Evolutionary conservation across 1,140 invertebrate genomes (phyloP).

Genomic region (Drosophila chauvacae): DNA sequence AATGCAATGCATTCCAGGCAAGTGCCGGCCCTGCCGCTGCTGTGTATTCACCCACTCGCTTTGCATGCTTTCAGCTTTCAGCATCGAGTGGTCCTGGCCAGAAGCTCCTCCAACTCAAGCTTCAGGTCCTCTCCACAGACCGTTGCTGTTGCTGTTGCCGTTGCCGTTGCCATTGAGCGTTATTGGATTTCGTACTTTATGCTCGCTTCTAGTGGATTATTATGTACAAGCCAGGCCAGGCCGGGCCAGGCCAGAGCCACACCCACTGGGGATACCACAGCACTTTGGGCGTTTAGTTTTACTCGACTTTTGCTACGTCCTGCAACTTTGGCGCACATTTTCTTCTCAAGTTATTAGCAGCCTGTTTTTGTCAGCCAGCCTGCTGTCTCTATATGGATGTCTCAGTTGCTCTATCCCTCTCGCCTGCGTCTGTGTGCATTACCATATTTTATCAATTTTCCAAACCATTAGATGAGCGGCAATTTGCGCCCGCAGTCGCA

Average conservation of each 20-base stretch:
- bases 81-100: constrained; percentile 60
- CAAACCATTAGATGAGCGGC: constrained; percentile 81
- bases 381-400: constrained; percentile 43
- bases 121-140: constrained; percentile 26
- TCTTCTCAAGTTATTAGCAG: constrained; percentile 82
- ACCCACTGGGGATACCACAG: constrained; percentile 24
- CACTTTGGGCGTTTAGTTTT: constrained; percentile 71
- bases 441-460: constrained; percentile 84
- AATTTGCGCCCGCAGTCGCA: constrained; percentile 80
- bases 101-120: constrained; percentile 41
- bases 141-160: constrained; percentile 43
- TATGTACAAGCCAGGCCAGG: constrained; percentile 65
- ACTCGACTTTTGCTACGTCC: constrained; percentile 81
- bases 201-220: constrained; percentile 79
- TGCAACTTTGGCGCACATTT: constrained; percentile 82
- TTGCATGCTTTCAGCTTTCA: constrained; percentile 80
- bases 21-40: constrained; percentile 55
- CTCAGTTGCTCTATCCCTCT: not conserved
- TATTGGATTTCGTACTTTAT: constrained; percentile 82
- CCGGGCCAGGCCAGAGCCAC: constrained; percentile 15
- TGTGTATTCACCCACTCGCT: constrained; percentile 69
- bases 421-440: constrained; percentile 67
- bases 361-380: constrained; percentile 78
- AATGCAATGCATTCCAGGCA: constrained; percentile 85
- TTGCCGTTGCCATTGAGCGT: constrained; percentile 71